Evolutionary conservation across 2,797 vertebrate species (phyloP).

Genomic region (Poeciliopsis gracilis): DNA sequence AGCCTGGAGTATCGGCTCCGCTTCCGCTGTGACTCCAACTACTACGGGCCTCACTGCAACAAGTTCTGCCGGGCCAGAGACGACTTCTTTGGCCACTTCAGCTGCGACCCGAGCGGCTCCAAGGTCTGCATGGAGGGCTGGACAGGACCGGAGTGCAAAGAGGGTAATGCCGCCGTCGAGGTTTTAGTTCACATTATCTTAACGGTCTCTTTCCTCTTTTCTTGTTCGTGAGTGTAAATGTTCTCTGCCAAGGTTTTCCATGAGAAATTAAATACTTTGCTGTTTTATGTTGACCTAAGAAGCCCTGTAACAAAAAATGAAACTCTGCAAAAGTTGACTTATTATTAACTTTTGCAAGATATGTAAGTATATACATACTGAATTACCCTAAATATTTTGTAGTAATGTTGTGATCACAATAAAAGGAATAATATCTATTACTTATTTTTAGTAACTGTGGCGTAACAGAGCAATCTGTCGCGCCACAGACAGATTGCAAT

Average conservation of each 20-base stretch:
- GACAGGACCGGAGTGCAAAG: slow-evolving; percentile 79
- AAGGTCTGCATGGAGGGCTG: slow-evolving; percentile 86
- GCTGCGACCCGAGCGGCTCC: slow-evolving; percentile 76
- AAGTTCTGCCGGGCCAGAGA: slow-evolving; percentile 81
- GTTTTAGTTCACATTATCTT: background rate
- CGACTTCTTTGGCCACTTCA: slow-evolving; percentile 85
- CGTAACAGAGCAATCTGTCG: no score
- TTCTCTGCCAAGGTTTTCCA: slow-evolving; percentile 33
- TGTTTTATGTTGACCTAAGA: slow-evolving; percentile 5
- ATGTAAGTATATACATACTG: background rate
- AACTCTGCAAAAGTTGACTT: slow-evolving; percentile 14
- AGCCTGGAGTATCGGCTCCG: slow-evolving; percentile 81
- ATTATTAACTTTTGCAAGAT: no score
- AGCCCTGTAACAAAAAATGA: slow-evolving; percentile 5
- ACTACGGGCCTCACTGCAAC: slow-evolving; percentile 83
- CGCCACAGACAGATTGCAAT: no score
- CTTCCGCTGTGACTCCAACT: slow-evolving; percentile 81
- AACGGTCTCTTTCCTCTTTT: slow-evolving; percentile 24
- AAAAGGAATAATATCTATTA: no score
- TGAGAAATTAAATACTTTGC: slow-evolving; percentile 15
- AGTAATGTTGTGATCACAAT: no score
- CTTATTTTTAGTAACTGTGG: no score
- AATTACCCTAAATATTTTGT: background rate
- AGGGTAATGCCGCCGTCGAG: slow-evolving; percentile 58
- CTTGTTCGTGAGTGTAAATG: slow-evolving; percentile 4